Evolutionary conservation across 2,888 invertebrate species (phyloP).

Genomic region (Plagodis pulveraria): DNA sequence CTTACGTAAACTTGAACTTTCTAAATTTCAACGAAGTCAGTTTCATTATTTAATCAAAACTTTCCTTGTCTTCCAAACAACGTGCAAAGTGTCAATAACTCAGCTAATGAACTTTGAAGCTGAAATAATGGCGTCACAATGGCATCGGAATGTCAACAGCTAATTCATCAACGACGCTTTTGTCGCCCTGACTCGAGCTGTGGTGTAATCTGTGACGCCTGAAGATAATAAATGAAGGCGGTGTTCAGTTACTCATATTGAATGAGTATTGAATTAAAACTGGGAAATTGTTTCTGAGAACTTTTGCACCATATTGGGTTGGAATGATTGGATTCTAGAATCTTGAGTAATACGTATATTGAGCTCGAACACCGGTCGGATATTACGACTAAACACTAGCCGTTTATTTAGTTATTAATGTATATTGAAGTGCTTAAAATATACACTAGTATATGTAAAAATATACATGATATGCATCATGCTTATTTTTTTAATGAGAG

Average conservation of each 20-base stretch:
- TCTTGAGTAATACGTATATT: too few relatives aligned
- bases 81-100: constrained; percentile 23
- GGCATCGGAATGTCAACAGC: constrained; percentile 32
- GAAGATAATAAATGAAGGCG: constrained; percentile 22
- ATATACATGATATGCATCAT: too few relatives aligned
- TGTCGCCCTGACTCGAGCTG: constrained; percentile 3
- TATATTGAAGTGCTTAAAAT: too few relatives aligned
- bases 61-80: constrained; percentile 3
- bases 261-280: constrained; percentile 5
- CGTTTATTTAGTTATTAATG: too few relatives aligned
- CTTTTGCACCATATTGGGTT: neutral
- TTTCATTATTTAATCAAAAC: neutral
- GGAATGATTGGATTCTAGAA: too few relatives aligned
- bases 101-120: constrained; percentile 27
- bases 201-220: constrained; percentile 3
- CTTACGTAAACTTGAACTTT: too few relatives aligned
- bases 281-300: neutral
- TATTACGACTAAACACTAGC: too few relatives aligned
- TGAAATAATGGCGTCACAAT: constrained; percentile 26
- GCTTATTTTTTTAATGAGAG: too few relatives aligned
- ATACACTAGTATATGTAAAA: too few relatives aligned
- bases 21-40: neutral
- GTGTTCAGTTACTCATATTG: neutral
- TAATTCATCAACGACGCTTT: constrained; percentile 30
- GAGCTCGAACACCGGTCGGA: too few relatives aligned